These are phyloP conservation scores for Tanytarsus gracilentus DNA, from an alignment of 2,888 invertebrate species.

Conservation along the genomic window DNA sequence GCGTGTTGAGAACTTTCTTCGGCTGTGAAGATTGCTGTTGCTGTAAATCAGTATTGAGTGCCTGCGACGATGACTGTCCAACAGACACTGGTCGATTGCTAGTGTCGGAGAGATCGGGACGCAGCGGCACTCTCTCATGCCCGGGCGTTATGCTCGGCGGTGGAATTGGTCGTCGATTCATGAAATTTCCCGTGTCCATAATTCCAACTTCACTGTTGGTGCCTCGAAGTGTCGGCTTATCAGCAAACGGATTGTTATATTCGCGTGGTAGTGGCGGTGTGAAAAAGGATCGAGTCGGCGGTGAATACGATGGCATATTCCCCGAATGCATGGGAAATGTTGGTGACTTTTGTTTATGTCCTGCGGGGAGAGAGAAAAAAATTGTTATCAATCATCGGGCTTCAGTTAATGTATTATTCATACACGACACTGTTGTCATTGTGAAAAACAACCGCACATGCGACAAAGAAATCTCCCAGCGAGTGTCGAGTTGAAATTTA, in stretches of 20 bases:
- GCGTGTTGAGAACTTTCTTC: conserved; percentile 66
- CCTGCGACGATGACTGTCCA: conserved; percentile 30
- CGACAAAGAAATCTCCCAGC: too few species aligned
- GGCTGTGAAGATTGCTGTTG: conserved; percentile 32
- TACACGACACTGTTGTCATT: too few species aligned
- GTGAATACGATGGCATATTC: conserved; percentile 73
- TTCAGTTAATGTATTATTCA: too few species aligned
- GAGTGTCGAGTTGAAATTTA: too few species aligned
- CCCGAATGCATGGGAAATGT: conserved; percentile 53
- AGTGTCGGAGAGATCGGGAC: conserved; percentile 47
- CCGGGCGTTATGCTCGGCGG: conserved; percentile 73
- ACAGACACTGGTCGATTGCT: conserved; percentile 24
- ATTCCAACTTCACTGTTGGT: conserved; percentile 50
- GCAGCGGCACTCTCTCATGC: conserved; percentile 73
- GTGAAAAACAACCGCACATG: too few species aligned
- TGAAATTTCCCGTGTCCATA: conserved; percentile 41
- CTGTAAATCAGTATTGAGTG: conserved; percentile 28
- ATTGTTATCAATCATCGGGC: not conserved
- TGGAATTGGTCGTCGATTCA: conserved; percentile 68
- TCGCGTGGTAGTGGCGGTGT: conserved; percentile 78
- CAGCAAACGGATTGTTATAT: conserved; percentile 78
- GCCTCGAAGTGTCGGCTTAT: conserved; percentile 75
- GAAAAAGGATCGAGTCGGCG: conserved; percentile 68
- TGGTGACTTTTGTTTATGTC: conserved; percentile 35
- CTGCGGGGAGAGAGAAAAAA: not conserved